Evolutionary conservation across 2,797 vertebrate species (phyloP), one percentile per base, ranked within the genome.

Genomic region (Hybognathus amarus): DNA sequence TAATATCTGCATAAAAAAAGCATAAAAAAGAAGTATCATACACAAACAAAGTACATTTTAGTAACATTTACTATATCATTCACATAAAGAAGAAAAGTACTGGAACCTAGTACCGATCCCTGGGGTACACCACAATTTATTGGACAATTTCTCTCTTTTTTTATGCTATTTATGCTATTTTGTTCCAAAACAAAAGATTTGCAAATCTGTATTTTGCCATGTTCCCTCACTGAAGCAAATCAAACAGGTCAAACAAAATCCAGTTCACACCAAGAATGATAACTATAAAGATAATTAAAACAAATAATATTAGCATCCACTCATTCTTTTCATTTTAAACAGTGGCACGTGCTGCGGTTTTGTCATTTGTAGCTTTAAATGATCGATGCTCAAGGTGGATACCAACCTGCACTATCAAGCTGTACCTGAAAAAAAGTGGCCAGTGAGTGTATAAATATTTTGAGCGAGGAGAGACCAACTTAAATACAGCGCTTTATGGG

Each of bases 171-270:
- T n/a, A n/a, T 71, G 78, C 54, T 64, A 27, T 84, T 52, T 52
- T 78, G 61, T 79, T 87, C 85, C 79, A 83, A 69, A 84, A 89
- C 83, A 85, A 83, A 87, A 80, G 36, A 77, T 30, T 63, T 75
- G 59, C 66, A 42, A 45, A 27, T 73, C 61, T 63, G 66, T 81
- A 73, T 83, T 85, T 85, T 84, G 69, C 42, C 30, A 73, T 42
- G 30, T 42, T 80, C 76, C 33, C 27, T 36, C 80, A 52, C 30
- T 67, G 59, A 82, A 64, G 36, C 13, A 6, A 59, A 79, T 61
- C 15, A 69, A 33, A 61, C n/a, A 13, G 12, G n/a, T 33, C 50
- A 13, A 70, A 61, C 45, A 38, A 36, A 33, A 27, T 24, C 22
- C 54, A 10, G 4, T 70, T 45, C 6, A 27, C 68, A 70, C 12